Evolutionary conservation across 2,888 invertebrate species (phyloP).

Genomic region (Xanthia togata): DNA sequence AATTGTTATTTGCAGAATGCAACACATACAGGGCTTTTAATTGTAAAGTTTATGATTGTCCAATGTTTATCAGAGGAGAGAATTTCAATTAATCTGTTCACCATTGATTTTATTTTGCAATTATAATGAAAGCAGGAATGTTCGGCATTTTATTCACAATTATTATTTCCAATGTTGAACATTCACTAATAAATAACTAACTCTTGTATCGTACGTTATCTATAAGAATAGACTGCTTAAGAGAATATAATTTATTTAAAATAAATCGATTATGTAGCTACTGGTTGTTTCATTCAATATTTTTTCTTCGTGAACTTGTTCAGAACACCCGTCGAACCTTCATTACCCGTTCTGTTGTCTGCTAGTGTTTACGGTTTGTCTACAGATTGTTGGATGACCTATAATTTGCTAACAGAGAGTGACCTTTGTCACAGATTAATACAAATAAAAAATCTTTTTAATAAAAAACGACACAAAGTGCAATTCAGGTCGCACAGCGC

Average conservation of each 20-base stretch:
- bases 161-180: slow-evolving; percentile 59
- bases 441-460: no score
- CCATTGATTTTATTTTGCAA: slow-evolving; percentile 40
- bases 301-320: neutral
- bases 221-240: slow-evolving; percentile 79
- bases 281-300: slow-evolving; percentile 7
- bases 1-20: slow-evolving; percentile 1
- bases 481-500: no score
- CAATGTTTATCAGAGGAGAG: slow-evolving; percentile 4
- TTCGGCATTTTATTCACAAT: slow-evolving; percentile 49
- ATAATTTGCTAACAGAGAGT: no score
- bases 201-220: slow-evolving; percentile 64
- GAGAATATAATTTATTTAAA: slow-evolving; percentile 79
- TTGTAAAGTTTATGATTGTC: neutral
- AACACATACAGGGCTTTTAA: slow-evolving; percentile 10
- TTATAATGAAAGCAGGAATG: slow-evolving; percentile 23
- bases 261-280: slow-evolving; percentile 77
- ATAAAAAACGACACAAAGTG: no score
- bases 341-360: neutral
- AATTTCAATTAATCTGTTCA: slow-evolving; percentile 27
- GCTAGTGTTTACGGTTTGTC: neutral
- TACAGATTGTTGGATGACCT: neutral
- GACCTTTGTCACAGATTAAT: no score
- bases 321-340: neutral
- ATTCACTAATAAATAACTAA: slow-evolving; percentile 53